Evolutionary conservation across 2,888 invertebrate species (phyloP).

Genomic region (Drosophila histrio): DNA sequence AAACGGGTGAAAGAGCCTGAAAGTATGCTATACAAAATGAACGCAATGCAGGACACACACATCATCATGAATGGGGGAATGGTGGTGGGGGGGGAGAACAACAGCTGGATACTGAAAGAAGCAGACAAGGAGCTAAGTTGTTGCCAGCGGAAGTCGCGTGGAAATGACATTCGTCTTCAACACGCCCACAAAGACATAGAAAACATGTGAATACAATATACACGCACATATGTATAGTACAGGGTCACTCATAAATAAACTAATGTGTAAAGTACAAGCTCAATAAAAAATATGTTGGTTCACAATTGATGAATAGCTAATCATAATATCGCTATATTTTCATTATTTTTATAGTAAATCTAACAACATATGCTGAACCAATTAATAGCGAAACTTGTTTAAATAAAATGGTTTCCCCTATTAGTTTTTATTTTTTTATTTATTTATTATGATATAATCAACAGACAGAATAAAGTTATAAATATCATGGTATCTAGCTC

Average conservation of each 20-base stretch:
- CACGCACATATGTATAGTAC: constrained; percentile 12
- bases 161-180: constrained; percentile 77
- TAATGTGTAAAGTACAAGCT: not conserved
- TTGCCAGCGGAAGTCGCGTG: constrained; percentile 65
- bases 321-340: too few species aligned
- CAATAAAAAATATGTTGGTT: too few species aligned
- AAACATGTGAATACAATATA: constrained; percentile 20
- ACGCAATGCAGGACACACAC: constrained; percentile 13
- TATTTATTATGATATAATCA: too few species aligned
- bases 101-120: not conserved
- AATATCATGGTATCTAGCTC: too few species aligned
- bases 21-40: constrained; percentile 46
- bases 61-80: not conserved
- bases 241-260: constrained; percentile 6
- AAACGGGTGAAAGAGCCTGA: constrained; percentile 45
- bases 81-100: not conserved
- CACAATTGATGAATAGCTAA: not conserved
- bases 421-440: too few species aligned
- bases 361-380: too few species aligned
- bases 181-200: constrained; percentile 50
- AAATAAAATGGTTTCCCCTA: too few species aligned
- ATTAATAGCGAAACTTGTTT: too few species aligned
- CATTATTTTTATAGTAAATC: too few species aligned
- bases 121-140: constrained; percentile 30
- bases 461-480: too few species aligned